Evolutionary conservation across 2,888 invertebrate genomes (phyloP).

Genomic region (Leptopilina syphax): DNA sequence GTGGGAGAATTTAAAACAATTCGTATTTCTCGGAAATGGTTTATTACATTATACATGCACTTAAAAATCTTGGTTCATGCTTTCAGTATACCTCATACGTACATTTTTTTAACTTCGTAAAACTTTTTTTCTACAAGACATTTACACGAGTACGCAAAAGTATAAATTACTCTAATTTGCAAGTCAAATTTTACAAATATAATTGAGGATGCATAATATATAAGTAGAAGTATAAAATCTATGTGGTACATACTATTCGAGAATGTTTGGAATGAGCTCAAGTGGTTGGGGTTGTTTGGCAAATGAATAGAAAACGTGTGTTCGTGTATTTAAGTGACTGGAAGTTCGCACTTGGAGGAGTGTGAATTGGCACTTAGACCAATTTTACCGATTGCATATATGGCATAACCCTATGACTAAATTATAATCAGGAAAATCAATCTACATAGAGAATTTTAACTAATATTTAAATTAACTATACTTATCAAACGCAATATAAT

Average conservation of each 20-base stretch:
- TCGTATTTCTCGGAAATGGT: too few species aligned
- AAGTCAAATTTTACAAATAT: conserved; percentile 5
- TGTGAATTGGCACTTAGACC: conserved; percentile 11
- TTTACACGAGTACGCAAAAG: background rate
- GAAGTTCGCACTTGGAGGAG: background rate
- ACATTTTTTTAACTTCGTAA: background rate
- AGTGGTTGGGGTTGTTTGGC: conserved; percentile 6
- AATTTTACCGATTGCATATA: background rate
- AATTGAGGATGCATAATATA: background rate
- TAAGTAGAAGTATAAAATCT: background rate
- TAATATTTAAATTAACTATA: too few species aligned
- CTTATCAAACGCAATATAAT: too few species aligned
- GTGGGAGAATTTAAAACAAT: too few species aligned
- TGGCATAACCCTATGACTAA: background rate
- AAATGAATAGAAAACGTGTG: conserved; percentile 3
- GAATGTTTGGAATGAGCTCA: background rate
- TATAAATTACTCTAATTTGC: background rate
- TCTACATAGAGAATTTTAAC: background rate
- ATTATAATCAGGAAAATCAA: background rate
- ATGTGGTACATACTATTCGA: background rate
- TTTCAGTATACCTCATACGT: background rate
- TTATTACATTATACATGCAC: background rate
- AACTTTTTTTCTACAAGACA: background rate
- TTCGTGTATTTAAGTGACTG: conserved; percentile 17
- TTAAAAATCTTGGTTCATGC: background rate